phyloP scores from a whole-genome alignment of 2,888 invertebrate genomes.

The Bembecia ichneumoniformis region DNA sequence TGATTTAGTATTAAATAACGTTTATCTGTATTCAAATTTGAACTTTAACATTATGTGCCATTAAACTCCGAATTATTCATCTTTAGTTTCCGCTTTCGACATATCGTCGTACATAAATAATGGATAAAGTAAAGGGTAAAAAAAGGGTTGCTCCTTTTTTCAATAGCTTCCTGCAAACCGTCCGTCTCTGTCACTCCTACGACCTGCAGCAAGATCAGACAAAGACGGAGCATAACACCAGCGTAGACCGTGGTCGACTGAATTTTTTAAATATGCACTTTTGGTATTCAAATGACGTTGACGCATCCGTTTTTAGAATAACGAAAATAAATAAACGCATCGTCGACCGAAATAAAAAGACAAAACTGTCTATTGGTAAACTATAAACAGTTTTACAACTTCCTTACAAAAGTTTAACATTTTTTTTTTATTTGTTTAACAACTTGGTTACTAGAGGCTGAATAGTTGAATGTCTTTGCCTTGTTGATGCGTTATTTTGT shows the following conservation, averaged over 20 bases:
- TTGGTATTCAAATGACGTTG: constrained; percentile 66
- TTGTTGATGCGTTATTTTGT: not conserved
- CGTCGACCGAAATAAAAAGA: constrained; percentile 10
- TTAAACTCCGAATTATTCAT: constrained; percentile 19
- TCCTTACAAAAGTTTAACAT: constrained; percentile 34
- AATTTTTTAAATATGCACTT: constrained; percentile 44
- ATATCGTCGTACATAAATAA: constrained; percentile 33
- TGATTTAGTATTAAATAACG: no score
- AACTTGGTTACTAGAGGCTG: not conserved
- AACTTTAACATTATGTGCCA: constrained; percentile 18
- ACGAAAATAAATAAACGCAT: constrained; percentile 53
- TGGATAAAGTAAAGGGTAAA: constrained; percentile 59
- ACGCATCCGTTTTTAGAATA: constrained; percentile 67
- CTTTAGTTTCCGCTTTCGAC: no score
- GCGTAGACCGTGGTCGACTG: constrained; percentile 14
- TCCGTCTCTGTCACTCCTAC: constrained; percentile 37
- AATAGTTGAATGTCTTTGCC: not conserved
- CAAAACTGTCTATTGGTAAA: constrained; percentile 45
- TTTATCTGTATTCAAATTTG: no score
- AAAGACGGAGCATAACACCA: constrained; percentile 28
- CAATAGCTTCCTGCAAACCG: constrained; percentile 58
- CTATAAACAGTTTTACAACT: constrained; percentile 59
- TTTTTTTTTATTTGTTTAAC: constrained; percentile 9
- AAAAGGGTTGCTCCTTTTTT: constrained; percentile 70
- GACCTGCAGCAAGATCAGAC: constrained; percentile 15